Conservation (phyloP, 1,140 invertebrate species). For the Protaetia brevitarsis region DNA sequence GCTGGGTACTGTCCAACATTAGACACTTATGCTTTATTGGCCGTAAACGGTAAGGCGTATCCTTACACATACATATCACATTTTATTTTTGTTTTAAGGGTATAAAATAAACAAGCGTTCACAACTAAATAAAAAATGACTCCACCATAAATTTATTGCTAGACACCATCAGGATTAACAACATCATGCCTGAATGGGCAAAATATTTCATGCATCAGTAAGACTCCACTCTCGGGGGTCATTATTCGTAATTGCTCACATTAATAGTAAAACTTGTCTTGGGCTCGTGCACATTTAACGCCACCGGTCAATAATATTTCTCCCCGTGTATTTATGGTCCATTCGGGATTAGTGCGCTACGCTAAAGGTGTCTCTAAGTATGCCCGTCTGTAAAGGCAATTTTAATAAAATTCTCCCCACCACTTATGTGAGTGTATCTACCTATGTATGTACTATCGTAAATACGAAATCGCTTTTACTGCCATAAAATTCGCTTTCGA, state of each 20-base stretch:
- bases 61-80: too few relatives aligned
- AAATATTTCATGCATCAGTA: conserved; percentile 7
- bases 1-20: too few relatives aligned
- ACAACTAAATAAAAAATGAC: too few relatives aligned
- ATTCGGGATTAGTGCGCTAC: not conserved
- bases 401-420: not conserved
- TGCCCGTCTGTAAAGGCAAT: not conserved
- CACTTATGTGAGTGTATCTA: not conserved
- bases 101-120: too few relatives aligned
- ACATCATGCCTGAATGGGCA: conserved; percentile 2
- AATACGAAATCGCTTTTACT: too few relatives aligned
- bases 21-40: too few relatives aligned
- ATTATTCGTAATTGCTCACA: conserved; percentile 11
- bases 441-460: not conserved
- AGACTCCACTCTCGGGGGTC: conserved; percentile 3
- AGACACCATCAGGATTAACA: not conserved
- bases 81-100: too few relatives aligned
- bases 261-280: conserved; percentile 7
- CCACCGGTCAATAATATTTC: conserved; percentile 14
- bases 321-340: not conserved
- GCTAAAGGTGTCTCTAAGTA: not conserved
- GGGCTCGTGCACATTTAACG: not conserved
- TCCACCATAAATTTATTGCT: not conserved
- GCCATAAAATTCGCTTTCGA: too few relatives aligned
- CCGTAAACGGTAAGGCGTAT: too few relatives aligned